These are phyloP conservation scores for Drosophila rufa DNA, from an alignment of 1,140 invertebrate species.

Conservation along the genomic window DNA sequence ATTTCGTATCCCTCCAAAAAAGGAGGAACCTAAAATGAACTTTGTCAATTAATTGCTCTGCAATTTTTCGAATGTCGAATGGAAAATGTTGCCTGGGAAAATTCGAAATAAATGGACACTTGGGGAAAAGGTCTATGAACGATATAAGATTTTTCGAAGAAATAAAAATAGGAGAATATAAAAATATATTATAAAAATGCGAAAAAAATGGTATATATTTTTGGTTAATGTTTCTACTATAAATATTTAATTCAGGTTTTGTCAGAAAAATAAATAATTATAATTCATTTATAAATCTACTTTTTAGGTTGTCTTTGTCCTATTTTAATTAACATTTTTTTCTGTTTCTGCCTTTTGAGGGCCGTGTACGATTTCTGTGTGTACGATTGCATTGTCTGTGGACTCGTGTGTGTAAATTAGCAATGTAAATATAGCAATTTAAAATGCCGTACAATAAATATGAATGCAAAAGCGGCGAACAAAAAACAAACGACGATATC, in stretches of 20 bases:
- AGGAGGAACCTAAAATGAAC: conserved; percentile 71
- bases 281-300: neutral
- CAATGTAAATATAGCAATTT: conserved; percentile 83
- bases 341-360: neutral
- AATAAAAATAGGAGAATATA: no score
- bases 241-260: neutral
- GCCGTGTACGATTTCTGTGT: conserved; percentile 4
- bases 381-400: conserved; percentile 26
- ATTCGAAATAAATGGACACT: conserved; percentile 4
- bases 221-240: no score
- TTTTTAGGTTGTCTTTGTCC: neutral
- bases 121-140: neutral
- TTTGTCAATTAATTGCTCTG: conserved; percentile 80
- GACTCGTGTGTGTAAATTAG: conserved; percentile 73
- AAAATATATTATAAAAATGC: no score
- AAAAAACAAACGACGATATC: conserved; percentile 81
- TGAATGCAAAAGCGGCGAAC: conserved; percentile 72
- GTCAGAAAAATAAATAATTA: neutral
- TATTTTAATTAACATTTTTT: neutral
- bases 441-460: conserved; percentile 82
- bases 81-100: conserved; percentile 22
- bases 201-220: no score
- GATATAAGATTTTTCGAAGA: neutral
- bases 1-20: neutral
- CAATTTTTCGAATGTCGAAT: conserved; percentile 38